These are phyloP conservation scores for Equus przewalskii DNA, from an alignment of 2,113 vertebrate genomes.

Conservation along the genomic window DNA sequence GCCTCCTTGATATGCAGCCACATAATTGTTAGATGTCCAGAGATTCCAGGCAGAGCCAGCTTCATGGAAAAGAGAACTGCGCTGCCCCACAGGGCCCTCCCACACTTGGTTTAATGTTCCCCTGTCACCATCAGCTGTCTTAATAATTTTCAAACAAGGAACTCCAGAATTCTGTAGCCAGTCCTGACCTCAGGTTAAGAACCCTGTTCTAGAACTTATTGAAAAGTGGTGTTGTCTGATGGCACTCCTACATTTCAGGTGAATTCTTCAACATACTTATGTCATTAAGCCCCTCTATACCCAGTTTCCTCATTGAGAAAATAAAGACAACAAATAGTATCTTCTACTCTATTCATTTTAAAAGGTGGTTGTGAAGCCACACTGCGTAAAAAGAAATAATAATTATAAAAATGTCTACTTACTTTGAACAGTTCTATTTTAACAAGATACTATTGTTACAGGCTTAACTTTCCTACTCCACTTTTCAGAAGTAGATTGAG, in stretches of 20 bases:
- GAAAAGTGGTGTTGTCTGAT: not conserved
- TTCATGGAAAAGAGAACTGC: not conserved
- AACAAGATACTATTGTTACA: not conserved
- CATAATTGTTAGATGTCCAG: not conserved
- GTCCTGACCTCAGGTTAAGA: not conserved
- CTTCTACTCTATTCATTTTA: not conserved
- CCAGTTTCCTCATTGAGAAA: not conserved
- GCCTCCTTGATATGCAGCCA: not conserved
- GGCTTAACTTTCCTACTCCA: not conserved
- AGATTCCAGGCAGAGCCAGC: no score
- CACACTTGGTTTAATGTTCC: not conserved
- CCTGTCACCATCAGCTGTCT: not conserved
- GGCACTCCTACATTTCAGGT: not conserved
- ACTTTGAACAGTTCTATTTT: not conserved
- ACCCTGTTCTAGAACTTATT: not conserved
- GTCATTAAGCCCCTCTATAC: not conserved
- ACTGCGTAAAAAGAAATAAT: not conserved
- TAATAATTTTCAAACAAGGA: not conserved
- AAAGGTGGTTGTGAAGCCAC: not conserved
- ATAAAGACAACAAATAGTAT: not conserved
- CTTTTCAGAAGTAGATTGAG: conserved; percentile 50
- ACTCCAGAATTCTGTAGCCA: not conserved
- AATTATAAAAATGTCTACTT: not conserved
- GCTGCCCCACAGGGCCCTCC: no score
- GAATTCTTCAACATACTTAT: not conserved